Evolutionary conservation across 2,797 vertebrate species (phyloP).

Genomic region (Ambastaia sidthimunki): DNA sequence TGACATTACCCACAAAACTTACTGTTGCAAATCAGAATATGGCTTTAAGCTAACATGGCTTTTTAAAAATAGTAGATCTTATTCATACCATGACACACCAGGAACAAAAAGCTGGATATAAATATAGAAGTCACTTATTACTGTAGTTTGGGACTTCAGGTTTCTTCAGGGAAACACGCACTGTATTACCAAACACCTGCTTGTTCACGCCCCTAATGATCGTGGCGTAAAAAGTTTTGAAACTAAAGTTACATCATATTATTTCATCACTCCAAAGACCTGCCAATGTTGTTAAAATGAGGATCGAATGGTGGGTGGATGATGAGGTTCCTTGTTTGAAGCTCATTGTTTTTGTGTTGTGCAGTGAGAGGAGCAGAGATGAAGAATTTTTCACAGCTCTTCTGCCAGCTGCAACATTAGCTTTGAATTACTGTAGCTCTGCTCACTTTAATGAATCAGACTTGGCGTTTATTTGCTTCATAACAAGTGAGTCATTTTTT

Average conservation of each 20-base stretch:
- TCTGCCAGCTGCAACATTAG: constrained; percentile 52
- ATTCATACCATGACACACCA: background rate
- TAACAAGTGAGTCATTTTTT: constrained; percentile 42
- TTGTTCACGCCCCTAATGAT: no score
- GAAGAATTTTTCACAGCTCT: constrained; percentile 36
- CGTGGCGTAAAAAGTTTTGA: no score
- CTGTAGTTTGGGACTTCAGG: no score
- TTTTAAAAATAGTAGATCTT: background rate
- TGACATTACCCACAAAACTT: no score
- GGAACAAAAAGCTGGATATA: background rate
- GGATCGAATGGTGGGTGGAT: constrained; percentile 31
- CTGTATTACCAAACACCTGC: no score
- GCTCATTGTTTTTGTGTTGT: constrained; percentile 20
- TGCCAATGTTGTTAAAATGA: constrained; percentile 21
- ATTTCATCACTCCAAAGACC: constrained; percentile 3
- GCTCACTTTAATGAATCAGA: constrained; percentile 53
- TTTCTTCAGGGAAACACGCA: no score
- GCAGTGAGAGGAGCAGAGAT: constrained; percentile 1
- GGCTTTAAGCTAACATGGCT: background rate
- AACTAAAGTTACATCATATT: background rate
- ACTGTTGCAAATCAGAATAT: no score
- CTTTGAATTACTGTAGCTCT: constrained; percentile 53
- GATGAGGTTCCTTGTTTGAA: constrained; percentile 1
- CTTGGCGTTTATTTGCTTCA: constrained; percentile 52
- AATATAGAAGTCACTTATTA: background rate